These are phyloP conservation scores for Eleutherodactylus coqui DNA, from an alignment of 2,797 vertebrate genomes.

Conservation along the genomic window DNA sequence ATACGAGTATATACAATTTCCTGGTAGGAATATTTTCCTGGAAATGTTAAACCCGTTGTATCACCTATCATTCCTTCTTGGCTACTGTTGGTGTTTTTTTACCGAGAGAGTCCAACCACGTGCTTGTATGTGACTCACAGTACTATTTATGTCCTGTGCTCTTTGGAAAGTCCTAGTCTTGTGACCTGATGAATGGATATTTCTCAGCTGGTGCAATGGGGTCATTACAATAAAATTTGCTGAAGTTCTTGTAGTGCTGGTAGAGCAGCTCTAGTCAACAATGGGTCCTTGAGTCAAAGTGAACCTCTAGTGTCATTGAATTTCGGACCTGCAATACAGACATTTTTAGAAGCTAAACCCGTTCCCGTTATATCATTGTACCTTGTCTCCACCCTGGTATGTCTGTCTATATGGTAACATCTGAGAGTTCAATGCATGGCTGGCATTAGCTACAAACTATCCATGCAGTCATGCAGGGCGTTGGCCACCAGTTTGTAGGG, in stretches of 20 bases:
- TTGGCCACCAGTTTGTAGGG: no score
- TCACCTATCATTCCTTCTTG: not conserved
- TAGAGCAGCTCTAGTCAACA: not conserved
- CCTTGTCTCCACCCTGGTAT: not conserved
- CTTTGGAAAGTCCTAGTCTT: conserved; percentile 18
- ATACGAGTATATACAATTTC: not conserved
- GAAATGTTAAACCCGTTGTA: not conserved
- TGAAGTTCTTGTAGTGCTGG: not conserved
- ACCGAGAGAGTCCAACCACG: not conserved
- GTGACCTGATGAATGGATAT: conserved; percentile 36
- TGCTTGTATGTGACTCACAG: conserved; percentile 23
- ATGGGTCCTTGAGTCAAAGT: not conserved
- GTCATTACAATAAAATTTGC: not conserved
- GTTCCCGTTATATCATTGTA: not conserved
- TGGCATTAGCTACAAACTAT: no score
- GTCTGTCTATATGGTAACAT: no score
- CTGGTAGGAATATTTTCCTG: not conserved
- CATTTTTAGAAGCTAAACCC: not conserved
- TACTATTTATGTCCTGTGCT: conserved; percentile 46
- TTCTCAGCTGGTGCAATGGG: conserved; percentile 1
- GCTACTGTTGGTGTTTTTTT: conserved; percentile 5
- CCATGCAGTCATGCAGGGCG: no score
- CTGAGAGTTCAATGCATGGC: no score
- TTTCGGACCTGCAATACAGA: not conserved
- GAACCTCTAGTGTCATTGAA: not conserved